phyloP scores from a whole-genome alignment of 1,140 invertebrate species.

The Muscidifurax raptorellus region DNA sequence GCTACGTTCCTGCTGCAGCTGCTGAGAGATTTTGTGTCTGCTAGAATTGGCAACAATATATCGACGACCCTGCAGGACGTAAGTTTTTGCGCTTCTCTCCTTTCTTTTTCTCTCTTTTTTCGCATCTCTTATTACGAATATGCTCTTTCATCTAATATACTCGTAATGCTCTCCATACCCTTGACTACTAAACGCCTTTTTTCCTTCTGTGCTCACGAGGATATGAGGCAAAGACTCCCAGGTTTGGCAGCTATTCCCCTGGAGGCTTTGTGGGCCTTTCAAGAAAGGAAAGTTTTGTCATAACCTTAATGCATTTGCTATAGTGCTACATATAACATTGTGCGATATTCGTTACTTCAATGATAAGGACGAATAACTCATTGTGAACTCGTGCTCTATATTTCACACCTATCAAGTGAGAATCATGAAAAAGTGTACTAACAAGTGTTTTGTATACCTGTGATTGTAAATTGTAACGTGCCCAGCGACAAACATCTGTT shows the following conservation, averaged over 20 bases:
- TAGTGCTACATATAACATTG: not conserved
- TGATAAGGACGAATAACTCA: not conserved
- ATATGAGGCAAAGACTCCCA: constrained; percentile 18
- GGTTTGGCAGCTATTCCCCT: constrained; percentile 2
- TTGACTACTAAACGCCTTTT: not conserved
- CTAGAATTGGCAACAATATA: constrained; percentile 37
- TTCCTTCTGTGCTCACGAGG: constrained; percentile 4
- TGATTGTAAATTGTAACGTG: not conserved
- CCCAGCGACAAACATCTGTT: constrained; percentile 27
- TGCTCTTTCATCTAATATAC: not conserved
- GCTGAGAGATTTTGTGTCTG: constrained; percentile 12
- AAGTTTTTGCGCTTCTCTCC: constrained; percentile 9
- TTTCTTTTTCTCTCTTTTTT: not conserved
- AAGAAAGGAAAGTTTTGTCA: constrained; percentile 4
- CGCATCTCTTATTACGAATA: not conserved
- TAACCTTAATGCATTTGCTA: constrained; percentile 7
- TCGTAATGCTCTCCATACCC: not conserved
- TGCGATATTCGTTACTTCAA: not conserved
- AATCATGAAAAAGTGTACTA: not conserved
- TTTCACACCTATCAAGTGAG: not conserved
- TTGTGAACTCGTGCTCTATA: not conserved
- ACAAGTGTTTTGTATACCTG: not conserved
- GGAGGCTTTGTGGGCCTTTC: not conserved
- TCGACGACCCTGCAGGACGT: constrained; percentile 4
- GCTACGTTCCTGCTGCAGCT: not conserved